Evolutionary conservation across 64 coral and sea anemone species (phyloP), one percentile per base, ranked within the genome.

Genomic region (Pocillopora verrucosa): DNA sequence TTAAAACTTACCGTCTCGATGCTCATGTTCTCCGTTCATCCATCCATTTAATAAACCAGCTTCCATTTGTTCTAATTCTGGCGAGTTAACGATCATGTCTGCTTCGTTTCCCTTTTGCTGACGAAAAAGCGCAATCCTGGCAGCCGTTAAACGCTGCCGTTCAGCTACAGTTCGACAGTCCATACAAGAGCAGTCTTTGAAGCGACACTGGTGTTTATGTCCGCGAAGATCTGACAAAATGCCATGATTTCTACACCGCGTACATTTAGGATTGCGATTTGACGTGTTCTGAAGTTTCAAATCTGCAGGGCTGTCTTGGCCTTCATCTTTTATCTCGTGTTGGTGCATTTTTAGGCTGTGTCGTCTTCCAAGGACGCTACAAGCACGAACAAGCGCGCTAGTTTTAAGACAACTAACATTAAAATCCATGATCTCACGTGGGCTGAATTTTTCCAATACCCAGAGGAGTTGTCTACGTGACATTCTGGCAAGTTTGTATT

Each of bases 141-240:
- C 96, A 4, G 96, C 96, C 9, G 96, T 98, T 35, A 94, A 74
- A 78, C 90, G 77, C 61, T 98, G 96, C 1, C 96, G 60, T 34
- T 98, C 96, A 6, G 96, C 89, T 9, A 98, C 96, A 45, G 94
- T 94, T 86, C 80, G 65, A 34, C 96, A 98, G 51, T 98, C 87
- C 22, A 83, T 90, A 89, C 96, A 98, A 22, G 82, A 56, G 37
- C 96, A 98, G 68, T 98, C 96, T 78, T 92, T 84, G n/a, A 94
- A 98, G 34, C 90, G 77, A 57, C 96, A 98, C 37, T 98, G 96
- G 15, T 98, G 96, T 38, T 98, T 98, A 63, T 98, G 96, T 9
- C 96, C 96, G 9, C 93, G 90, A 61, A 98, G 87, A 58, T 98
- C 96, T 11, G 96, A 98, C 34, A 98, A 86, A 76, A 98, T 92